These are phyloP conservation scores for Pterocles burchelli DNA, from an alignment of 2,113 vertebrate genomes.

Conservation along the genomic window DNA sequence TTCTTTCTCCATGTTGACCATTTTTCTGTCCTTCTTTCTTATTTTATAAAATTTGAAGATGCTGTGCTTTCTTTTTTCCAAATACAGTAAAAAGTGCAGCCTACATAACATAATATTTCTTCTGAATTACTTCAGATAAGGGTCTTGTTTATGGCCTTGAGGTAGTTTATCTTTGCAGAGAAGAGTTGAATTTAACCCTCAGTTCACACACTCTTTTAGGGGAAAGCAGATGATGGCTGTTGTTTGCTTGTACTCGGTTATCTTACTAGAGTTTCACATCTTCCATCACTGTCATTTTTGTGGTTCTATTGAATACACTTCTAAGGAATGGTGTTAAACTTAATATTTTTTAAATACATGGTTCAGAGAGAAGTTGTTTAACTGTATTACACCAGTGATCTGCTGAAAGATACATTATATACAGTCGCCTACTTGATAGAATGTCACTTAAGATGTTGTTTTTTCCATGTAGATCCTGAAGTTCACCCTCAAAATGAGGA, in stretches of 20 bases:
- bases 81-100: neutral
- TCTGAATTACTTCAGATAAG: neutral
- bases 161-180: neutral
- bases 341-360: neutral
- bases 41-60: neutral
- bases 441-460: neutral
- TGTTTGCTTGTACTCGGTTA: neutral
- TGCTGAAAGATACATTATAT: neutral
- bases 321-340: neutral
- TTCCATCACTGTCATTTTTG: neutral
- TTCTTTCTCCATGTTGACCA: neutral
- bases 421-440: neutral
- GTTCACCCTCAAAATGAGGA: conserved; percentile 97
- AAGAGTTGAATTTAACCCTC: neutral
- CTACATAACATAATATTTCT: neutral
- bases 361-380: neutral
- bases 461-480: conserved; percentile 85
- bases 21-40: neutral
- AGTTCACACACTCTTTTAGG: neutral
- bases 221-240: neutral
- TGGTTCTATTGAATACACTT: neutral
- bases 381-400: neutral
- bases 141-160: neutral
- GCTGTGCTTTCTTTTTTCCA: neutral
- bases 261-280: neutral